Evolutionary conservation across 1,140 invertebrate species (phyloP), one percentile per base, ranked within the genome.

Genomic region (Pentalonia nigronervosa): DNA sequence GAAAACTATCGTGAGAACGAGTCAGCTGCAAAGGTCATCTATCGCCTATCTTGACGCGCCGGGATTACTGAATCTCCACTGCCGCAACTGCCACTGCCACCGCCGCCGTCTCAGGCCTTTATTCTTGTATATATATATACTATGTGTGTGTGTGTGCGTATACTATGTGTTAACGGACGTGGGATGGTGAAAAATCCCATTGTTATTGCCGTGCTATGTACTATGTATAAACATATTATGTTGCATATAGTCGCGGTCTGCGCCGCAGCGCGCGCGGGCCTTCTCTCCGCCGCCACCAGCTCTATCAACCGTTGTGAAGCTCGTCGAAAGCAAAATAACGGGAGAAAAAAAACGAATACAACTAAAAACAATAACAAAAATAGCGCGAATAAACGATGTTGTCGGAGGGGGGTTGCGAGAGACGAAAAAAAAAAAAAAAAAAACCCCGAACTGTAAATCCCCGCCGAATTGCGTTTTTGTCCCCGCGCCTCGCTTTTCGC

Each of bases 21-120:
- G 91, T 86, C 91, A 93, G 91, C 91, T 93, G 91, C 91, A 84
- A 93, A 93, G 91, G 91, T 93, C 91, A 93, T 93, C 91, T 93
- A 93, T 93, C 91, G 91, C 91, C 91, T 86, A 93, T 93, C 91
- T 93, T 93, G 91, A 93, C 91, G 56, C 81, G 91, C 91, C 48
- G 91, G 91, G 91, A 93, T 93, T 93, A 93, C 91, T 93, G 91
- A 93, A 93, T 93, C 91, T 93, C 91, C 91, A 86, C 81, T 30
- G 81, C 48, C 20, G 67, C 67, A 45, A 36, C 90, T 34, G 89
- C 56, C 60, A 50, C 30, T 36, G 8, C 47, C 30, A 53, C 56
- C 41, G 41, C n/a, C 88, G 50, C 17, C n/a, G 88, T 89, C 88
- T 89, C 88, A 76, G 50, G 48, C 88, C 88, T 89, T 56, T 89